Evolutionary conservation across 2,888 invertebrate genomes (phyloP).

Genomic region (Alitta virens): DNA sequence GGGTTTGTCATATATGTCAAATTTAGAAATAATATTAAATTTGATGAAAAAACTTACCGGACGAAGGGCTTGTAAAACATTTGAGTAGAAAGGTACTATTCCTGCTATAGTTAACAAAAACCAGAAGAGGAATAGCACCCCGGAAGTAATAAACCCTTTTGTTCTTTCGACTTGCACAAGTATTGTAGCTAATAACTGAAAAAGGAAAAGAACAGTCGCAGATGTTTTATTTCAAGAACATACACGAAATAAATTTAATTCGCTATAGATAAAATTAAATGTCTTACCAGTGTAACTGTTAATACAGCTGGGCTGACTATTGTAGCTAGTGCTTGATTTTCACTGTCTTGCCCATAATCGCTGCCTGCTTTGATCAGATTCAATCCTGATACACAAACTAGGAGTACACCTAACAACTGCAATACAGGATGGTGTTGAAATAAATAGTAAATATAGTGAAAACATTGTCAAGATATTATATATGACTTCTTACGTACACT

Average conservation of each 20-base stretch:
- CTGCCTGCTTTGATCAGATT: slow-evolving; percentile 32
- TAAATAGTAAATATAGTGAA: no score
- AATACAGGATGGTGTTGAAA: no score
- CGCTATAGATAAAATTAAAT: no score
- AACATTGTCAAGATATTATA: no score
- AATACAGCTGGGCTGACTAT: slow-evolving; percentile 16
- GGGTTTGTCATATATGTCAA: no score
- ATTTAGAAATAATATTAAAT: not conserved
- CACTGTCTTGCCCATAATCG: slow-evolving; percentile 17
- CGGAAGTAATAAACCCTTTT: slow-evolving; percentile 50
- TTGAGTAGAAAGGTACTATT: slow-evolving; percentile 46
- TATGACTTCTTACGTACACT: no score
- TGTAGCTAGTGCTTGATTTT: slow-evolving; percentile 5
- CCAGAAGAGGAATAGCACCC: slow-evolving; percentile 51
- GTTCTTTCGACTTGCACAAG: slow-evolving; percentile 44
- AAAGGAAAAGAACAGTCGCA: slow-evolving; percentile 4
- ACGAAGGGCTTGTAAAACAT: slow-evolving; percentile 19
- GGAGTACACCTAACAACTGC: slow-evolving; percentile 36
- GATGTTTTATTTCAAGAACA: not conserved
- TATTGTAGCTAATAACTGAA: slow-evolving; percentile 43
- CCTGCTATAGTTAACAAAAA: slow-evolving; percentile 37
- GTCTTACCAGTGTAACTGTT: slow-evolving; percentile 16
- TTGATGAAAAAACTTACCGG: slow-evolving; percentile 14
- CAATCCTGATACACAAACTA: slow-evolving; percentile 34
- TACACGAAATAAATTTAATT: not conserved